Conservation (phyloP, 2,888 invertebrate species). For the Phortica okadai region DNA sequence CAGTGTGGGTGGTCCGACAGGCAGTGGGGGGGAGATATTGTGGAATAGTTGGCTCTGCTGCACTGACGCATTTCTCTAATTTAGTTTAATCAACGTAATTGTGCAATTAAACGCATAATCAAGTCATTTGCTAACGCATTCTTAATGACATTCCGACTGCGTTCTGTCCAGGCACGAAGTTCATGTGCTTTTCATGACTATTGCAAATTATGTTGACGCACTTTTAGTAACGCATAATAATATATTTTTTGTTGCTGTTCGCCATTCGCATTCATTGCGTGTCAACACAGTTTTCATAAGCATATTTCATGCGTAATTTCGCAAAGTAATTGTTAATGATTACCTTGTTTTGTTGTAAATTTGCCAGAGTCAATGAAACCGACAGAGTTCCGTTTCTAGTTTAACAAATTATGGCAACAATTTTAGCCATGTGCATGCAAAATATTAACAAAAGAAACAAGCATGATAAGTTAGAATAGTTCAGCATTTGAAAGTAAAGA, state of each 20-base stretch:
- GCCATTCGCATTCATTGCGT: constrained; percentile 47
- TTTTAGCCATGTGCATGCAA: too few species aligned
- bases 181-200: neutral
- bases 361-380: too few species aligned
- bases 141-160: neutral
- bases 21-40: neutral
- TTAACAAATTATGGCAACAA: too few species aligned
- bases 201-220: constrained; percentile 22
- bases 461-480: too few species aligned
- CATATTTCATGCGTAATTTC: constrained; percentile 29
- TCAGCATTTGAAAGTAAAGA: too few species aligned
- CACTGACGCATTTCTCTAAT: neutral
- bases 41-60: neutral
- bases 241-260: neutral
- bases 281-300: constrained; percentile 47
- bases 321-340: constrained; percentile 23
- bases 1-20: constrained; percentile 49
- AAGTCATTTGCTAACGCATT: constrained; percentile 62
- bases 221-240: constrained; percentile 11
- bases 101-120: constrained; percentile 65
- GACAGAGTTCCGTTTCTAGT: too few species aligned
- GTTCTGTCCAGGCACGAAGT: neutral
- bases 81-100: constrained; percentile 48
- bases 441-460: too few species aligned
- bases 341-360: neutral